phyloP scores from a whole-genome alignment of 2,113 vertebrate genomes.

The Mesembrinibis cayennensis region DNA sequence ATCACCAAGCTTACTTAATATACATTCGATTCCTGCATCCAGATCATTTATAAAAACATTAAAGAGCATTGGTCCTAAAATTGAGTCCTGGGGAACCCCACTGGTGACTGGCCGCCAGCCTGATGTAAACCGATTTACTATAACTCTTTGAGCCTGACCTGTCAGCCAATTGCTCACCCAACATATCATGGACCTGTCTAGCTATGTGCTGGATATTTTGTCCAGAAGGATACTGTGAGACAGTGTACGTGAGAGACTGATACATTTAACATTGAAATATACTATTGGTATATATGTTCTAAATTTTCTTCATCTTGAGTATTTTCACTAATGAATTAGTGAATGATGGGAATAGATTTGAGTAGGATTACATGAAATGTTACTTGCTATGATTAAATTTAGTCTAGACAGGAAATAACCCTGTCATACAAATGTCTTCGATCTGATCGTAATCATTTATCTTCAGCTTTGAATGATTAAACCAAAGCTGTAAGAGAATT shows the following conservation, averaged over 20 bases:
- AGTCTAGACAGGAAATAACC: background rate
- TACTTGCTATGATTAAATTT: background rate
- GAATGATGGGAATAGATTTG: background rate
- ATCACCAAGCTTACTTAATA: background rate
- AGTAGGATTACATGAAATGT: background rate
- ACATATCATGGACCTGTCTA: background rate
- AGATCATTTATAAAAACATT: background rate
- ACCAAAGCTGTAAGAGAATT: background rate
- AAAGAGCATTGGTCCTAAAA: background rate
- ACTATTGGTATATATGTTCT: background rate
- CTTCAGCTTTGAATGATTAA: background rate
- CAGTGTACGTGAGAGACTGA: background rate
- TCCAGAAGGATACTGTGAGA: background rate
- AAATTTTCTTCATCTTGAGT: background rate
- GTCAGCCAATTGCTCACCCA: background rate
- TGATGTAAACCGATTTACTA: background rate
- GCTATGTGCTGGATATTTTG: background rate
- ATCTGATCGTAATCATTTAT: background rate
- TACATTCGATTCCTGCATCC: background rate
- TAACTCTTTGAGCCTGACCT: background rate
- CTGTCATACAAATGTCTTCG: background rate
- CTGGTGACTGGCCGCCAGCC: background rate
- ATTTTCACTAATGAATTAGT: conserved; percentile 6
- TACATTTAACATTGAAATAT: background rate
- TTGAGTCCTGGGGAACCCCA: background rate